Base-by-base conservation (phyloP, 1,140 invertebrate genomes). In the Meteorus sp. region DNA sequence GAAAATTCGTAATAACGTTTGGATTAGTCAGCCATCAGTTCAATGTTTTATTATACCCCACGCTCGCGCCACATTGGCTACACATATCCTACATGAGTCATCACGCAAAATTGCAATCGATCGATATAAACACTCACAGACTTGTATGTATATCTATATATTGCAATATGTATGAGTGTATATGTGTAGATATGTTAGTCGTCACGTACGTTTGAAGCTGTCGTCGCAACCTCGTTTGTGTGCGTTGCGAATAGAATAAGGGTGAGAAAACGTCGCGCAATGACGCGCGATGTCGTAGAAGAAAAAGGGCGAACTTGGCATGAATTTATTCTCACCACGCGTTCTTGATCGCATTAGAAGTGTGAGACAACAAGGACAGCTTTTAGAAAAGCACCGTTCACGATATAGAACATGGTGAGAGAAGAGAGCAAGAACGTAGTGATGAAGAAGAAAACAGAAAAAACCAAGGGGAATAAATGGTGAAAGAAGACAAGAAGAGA, bases 91-190 rank as follows among this genome's bases (percentile, higher is more conserved):
- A n/a, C n/a, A 68, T 77, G 72, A 76, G 62, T 77, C 74, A 77
- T 69, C 61, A 62, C 67, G 65, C 67, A 71, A 76, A 73, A 75
- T 75, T 73, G 69, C 74, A 67, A 77, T 77, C 74, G 74, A 77
- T 76, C 66, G 64, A 51, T n/a, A n/a, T n/a, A n/a, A n/a, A n/a
- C n/a, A 44, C n/a, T n/a, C n/a, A n/a, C n/a, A n/a, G n/a, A n/a
- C n/a, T n/a, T n/a, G n/a, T n/a, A n/a, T n/a, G n/a, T n/a, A n/a
- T n/a, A n/a, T n/a, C n/a, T n/a, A n/a, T n/a, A n/a, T n/a, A n/a
- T n/a, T n/a, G n/a, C n/a, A n/a, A n/a, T n/a, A n/a, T n/a, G n/a
- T n/a, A n/a, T n/a, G n/a, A n/a, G n/a, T n/a, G n/a, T n/a, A n/a
- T n/a, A n/a, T n/a, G n/a, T n/a, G n/a, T n/a, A n/a, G n/a, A n/a